phyloP scores from a whole-genome alignment of 2,888 invertebrate species.

The Agelastica alni region DNA sequence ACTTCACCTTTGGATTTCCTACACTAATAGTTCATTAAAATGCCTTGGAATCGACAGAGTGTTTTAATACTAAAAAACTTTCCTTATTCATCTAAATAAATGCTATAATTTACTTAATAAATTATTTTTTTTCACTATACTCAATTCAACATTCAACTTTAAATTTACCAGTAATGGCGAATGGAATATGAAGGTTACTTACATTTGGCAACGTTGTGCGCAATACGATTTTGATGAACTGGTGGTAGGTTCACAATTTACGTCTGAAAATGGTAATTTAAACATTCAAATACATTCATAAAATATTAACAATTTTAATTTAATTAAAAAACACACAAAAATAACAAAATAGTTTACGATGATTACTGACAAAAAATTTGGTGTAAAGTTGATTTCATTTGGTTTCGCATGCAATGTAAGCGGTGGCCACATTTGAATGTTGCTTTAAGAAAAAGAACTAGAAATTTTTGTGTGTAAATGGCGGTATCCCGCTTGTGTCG shows the following conservation, averaged over 20 bases:
- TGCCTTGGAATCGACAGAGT: background rate
- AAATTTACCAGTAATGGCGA: constrained; percentile 38
- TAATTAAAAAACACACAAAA: too few relatives aligned
- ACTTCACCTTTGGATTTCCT: constrained; percentile 7
- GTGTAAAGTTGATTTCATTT: too few relatives aligned
- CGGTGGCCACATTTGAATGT: too few relatives aligned
- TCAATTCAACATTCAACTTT: constrained; percentile 37
- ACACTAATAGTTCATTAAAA: constrained; percentile 2
- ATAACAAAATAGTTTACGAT: too few relatives aligned
- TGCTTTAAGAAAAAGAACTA: constrained; percentile 1
- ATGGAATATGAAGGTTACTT: constrained; percentile 29
- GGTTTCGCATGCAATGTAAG: too few relatives aligned
- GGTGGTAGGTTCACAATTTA: background rate
- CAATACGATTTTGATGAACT: constrained; percentile 17
- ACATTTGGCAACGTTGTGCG: constrained; percentile 47
- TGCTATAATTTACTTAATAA: constrained; percentile 17
- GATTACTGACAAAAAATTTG: too few relatives aligned
- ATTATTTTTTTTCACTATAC: constrained; percentile 18
- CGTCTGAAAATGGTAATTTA: too few relatives aligned
- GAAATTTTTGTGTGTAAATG: constrained; percentile 7
- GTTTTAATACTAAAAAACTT: constrained; percentile 6
- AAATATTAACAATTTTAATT: too few relatives aligned
- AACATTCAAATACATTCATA: too few relatives aligned
- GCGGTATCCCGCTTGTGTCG: background rate
- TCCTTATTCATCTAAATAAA: constrained; percentile 1